A percentile compares a stretch with the other conserved stretches of the same genome.
Conservation (phyloP, 2,113 vertebrate genomes). For the Morone saxatilis region DNA sequence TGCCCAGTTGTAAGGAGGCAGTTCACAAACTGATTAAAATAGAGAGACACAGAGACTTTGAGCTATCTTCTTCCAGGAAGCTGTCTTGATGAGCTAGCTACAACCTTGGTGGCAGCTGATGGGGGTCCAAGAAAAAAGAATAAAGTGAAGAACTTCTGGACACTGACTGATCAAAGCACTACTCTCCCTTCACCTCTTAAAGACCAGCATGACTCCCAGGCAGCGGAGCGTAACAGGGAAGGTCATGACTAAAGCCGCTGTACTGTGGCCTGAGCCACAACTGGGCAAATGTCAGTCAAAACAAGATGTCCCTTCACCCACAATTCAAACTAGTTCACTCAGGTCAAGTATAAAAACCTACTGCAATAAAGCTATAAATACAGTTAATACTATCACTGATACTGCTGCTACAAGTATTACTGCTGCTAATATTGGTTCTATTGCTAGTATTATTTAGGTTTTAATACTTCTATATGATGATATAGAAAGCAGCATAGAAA, state of each 20-base stretch:
- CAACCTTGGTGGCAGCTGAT: no score
- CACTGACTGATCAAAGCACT: not conserved
- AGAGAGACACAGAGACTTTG: not conserved
- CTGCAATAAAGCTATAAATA: conserved; percentile 22
- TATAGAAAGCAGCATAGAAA: not conserved
- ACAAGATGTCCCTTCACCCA: not conserved
- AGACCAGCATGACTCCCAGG: conserved; percentile 17
- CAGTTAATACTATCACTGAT: not conserved
- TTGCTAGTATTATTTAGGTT: not conserved
- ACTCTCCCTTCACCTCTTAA: conserved; percentile 19
- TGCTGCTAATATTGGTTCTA: not conserved
- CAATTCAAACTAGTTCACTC: not conserved
- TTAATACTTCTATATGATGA: not conserved
- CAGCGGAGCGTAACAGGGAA: conserved; percentile 4
- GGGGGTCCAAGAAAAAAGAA: no score
- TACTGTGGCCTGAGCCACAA: not conserved
- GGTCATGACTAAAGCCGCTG: conserved; percentile 6
- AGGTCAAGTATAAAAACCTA: not conserved
- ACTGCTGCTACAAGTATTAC: not conserved
- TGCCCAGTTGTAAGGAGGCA: not conserved
- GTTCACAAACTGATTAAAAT: not conserved
- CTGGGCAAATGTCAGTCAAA: not conserved
- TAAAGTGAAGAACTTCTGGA: not conserved
- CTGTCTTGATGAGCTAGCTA: no score
- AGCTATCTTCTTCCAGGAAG: no score